Conservation (phyloP, 2,113 vertebrate genomes). For the Nannobrachium achirus region DNA sequence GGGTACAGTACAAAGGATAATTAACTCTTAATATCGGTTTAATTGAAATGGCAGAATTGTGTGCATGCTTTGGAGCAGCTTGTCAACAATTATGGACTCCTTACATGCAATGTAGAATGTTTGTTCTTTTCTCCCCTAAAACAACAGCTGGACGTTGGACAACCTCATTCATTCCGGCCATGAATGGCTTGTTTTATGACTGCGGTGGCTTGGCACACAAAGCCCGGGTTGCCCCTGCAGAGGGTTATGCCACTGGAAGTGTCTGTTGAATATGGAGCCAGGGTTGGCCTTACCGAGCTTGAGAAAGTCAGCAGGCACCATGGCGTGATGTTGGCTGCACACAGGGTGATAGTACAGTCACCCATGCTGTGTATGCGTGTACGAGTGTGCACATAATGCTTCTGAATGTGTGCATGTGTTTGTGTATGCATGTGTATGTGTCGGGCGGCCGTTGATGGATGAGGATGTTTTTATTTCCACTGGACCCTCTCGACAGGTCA, state of each 20-base stretch:
- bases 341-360: background rate
- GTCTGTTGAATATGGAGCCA: constrained; percentile 24
- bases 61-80: too few relatives aligned
- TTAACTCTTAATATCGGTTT: too few relatives aligned
- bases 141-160: constrained; percentile 9
- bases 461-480: constrained; percentile 79
- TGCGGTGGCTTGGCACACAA: constrained; percentile 22
- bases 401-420: constrained; percentile 16
- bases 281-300: constrained; percentile 33
- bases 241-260: constrained; percentile 15
- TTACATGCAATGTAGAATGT: too few relatives aligned
- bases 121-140: background rate
- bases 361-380: too few relatives aligned
- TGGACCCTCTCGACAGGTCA: constrained; percentile 76
- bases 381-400: constrained; percentile 42
- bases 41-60: too few relatives aligned
- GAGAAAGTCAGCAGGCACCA: constrained; percentile 51
- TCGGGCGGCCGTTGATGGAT: constrained; percentile 77
- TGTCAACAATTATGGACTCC: too few relatives aligned
- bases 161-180: constrained; percentile 25
- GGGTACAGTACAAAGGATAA: too few relatives aligned
- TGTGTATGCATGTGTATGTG: constrained; percentile 8
- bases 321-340: background rate
- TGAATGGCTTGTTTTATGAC: constrained; percentile 37
- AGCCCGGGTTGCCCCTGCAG: constrained; percentile 9